Evolutionary conservation across 2,888 invertebrate genomes (phyloP).

Genomic region (Acrocyrtus sp.): DNA sequence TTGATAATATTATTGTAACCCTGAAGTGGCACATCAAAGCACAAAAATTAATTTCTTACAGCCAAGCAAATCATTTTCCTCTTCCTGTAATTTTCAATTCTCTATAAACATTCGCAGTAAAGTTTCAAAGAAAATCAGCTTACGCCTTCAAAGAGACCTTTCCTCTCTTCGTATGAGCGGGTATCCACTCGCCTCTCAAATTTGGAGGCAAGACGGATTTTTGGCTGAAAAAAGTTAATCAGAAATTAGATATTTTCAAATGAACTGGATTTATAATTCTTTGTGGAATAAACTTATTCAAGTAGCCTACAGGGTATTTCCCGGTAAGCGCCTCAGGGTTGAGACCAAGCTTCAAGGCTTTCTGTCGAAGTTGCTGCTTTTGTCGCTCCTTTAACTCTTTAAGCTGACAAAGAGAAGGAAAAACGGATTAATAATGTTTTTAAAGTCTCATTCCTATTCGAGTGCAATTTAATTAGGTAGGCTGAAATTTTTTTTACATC

Average conservation of each 20-base stretch:
- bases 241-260: background rate
- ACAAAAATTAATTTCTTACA: no score
- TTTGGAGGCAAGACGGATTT: constrained; percentile 98
- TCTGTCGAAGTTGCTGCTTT: constrained; percentile 97
- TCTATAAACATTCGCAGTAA: no score
- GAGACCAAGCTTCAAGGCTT: constrained; percentile 95
- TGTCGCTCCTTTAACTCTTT: constrained; percentile 99
- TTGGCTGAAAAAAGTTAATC: constrained; percentile 74
- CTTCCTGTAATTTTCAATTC: no score
- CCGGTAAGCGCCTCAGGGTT: constrained; percentile 96
- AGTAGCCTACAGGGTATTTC: constrained; percentile 89
- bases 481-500: constrained; percentile 35
- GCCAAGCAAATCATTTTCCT: no score
- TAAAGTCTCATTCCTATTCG: background rate
- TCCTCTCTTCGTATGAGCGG: constrained; percentile 95
- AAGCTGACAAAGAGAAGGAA: constrained; percentile 16
- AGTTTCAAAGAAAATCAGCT: constrained; percentile 67
- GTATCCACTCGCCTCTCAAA: constrained; percentile 98
- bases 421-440: no score
- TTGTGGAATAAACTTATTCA: background rate
- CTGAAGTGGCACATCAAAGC: constrained; percentile 68
- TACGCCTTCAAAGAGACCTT: constrained; percentile 96
- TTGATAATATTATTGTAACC: constrained; percentile 84
- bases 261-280: background rate
- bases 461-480: no score